Evolutionary conservation across 2,888 invertebrate genomes (phyloP), one percentile per base, ranked within the genome.

Genomic region (Girardia tigrina): DNA sequence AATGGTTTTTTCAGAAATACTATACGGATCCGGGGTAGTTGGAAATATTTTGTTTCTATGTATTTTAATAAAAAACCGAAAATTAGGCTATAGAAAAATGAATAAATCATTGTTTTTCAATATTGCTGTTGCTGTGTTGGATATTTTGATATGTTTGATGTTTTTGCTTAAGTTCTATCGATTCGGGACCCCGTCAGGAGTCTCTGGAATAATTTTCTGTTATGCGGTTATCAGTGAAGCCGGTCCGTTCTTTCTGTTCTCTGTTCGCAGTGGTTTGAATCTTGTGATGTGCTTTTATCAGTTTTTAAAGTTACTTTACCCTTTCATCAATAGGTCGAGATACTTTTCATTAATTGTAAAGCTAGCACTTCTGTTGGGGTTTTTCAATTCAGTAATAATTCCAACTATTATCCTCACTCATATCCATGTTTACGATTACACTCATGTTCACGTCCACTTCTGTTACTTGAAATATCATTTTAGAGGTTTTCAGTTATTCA

Each of bases 261-360:
- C 56, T 56, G n/a, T n/a, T 56, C 56, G 56, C n/a, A 56, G 56
- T 56, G 56, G 56, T 12, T 56, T 56, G 23, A 56, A n/a, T 12
- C 23, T 56, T 20, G 6, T 56, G 23, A 56, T 56, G 56, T 56
- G 56, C n/a, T 23, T 56, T 8, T 56, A 56, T 56, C 56, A 56
- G n/a, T 56, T 56, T 23, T 20, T 56, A 16, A 56, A 56, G n/a
- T 56, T 56, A 56, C 23, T 56, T 6, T 56, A 56, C 23, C 56
- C 56, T 8, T 56, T 56, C 23, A n/a, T 56, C 8, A n/a, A 12
- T 12, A 4, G 23, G n/a, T 56, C 56, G 8, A 23, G n/a, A 16
- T 56, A 56, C 23, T 56, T 56, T 16, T 12, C 56, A 56, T 56
- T 56, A 20, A 23, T 56, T 6, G 23, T 56, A 12, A 16, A 2